A percentile compares a stretch with the other conserved stretches of the same genome.
Evolutionary conservation across 1,140 invertebrate genomes (phyloP).

Genomic region (Littorina saxatilis): DNA sequence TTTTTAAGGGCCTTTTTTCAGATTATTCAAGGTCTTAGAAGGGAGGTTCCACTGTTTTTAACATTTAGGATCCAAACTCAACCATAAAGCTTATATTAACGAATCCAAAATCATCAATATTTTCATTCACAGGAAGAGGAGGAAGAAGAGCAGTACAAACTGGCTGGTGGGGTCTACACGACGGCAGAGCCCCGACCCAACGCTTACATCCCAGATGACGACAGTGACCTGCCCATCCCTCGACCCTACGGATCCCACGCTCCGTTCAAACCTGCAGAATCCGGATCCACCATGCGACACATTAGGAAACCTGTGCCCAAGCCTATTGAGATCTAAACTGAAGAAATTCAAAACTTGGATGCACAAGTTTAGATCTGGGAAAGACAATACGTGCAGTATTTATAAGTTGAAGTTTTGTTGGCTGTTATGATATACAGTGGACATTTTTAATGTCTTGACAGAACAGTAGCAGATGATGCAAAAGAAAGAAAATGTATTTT

Average conservation of each 20-base stretch:
- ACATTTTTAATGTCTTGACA: background rate
- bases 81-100: too few species aligned
- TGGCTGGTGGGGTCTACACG: constrained; percentile 71
- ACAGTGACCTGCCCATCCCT: constrained; percentile 75
- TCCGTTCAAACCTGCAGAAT: constrained; percentile 74
- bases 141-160: constrained; percentile 72
- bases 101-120: too few species aligned
- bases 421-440: background rate
- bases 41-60: too few species aligned
- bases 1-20: too few species aligned
- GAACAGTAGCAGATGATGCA: background rate
- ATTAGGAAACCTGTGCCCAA: constrained; percentile 75
- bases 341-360: background rate
- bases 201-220: constrained; percentile 76
- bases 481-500: constrained; percentile 11
- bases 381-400: too few species aligned
- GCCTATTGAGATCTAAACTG: constrained; percentile 74
- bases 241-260: constrained; percentile 75
- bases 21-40: too few species aligned
- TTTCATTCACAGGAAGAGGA: constrained; percentile 66
- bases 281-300: constrained; percentile 74
- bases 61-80: too few species aligned
- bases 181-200: constrained; percentile 76
- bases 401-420: background rate
- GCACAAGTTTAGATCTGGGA: background rate